Conservation (phyloP, 2,797 vertebrate genomes). For the Esox masquinongy region DNA sequence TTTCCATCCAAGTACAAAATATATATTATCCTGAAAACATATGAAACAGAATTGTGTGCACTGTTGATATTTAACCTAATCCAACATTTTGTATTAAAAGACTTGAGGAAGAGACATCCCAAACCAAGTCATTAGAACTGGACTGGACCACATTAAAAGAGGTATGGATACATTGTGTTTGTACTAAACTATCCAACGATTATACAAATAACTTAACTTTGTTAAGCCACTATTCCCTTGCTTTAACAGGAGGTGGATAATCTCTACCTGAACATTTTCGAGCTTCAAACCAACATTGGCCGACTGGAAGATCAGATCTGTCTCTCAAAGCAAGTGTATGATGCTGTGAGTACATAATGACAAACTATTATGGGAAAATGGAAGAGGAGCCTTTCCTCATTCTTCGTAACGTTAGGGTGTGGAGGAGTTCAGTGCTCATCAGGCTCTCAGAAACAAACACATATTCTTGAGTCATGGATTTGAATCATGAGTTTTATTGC, state of each 20-base stretch:
- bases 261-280: conserved; percentile 64
- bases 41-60: neutral
- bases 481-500: neutral
- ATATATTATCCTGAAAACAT: neutral
- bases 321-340: conserved; percentile 68
- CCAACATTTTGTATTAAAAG: neutral
- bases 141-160: conserved; percentile 12
- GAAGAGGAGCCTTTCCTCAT: neutral
- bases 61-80: neutral
- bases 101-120: neutral
- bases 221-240: neutral
- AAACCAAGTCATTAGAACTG: conserved; percentile 9
- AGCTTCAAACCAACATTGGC: conserved; percentile 60
- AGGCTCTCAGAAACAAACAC: neutral
- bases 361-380: neutral
- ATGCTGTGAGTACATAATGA: conserved; percentile 57
- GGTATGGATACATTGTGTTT: neutral
- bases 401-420: neutral
- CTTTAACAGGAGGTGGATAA: conserved; percentile 62
- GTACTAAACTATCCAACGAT: neutral
- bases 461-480: too few relatives aligned
- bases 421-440: neutral
- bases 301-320: conserved; percentile 66
- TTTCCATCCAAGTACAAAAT: neutral
- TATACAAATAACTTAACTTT: neutral